phyloP scores from a whole-genome alignment of 2,888 invertebrate genomes.

The Drosophila picticornis region DNA sequence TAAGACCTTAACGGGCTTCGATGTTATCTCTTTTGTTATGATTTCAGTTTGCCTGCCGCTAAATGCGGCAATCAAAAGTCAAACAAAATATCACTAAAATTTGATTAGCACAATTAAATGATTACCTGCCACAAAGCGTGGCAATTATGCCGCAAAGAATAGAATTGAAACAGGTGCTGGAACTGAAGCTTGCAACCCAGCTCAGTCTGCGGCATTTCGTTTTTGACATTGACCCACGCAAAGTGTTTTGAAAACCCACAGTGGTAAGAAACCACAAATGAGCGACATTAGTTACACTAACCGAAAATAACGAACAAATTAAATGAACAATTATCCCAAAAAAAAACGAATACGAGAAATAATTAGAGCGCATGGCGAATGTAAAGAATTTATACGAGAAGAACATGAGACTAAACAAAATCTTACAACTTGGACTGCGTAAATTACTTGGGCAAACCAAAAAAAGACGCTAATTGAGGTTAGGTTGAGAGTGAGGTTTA shows the following conservation, averaged over 20 bases:
- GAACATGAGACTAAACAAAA: conserved; percentile 15
- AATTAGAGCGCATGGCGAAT: conserved; percentile 60
- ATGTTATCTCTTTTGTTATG: conserved; percentile 35
- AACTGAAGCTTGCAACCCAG: conserved; percentile 17
- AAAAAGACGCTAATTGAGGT: conserved; percentile 75
- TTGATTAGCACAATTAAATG: conserved; percentile 79
- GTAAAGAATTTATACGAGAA: conserved; percentile 11
- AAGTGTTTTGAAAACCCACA: conserved; percentile 35
- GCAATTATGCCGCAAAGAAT: conserved; percentile 60
- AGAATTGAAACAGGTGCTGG: conserved; percentile 32
- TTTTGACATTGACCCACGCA: conserved; percentile 72
- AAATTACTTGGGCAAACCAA: conserved; percentile 49
- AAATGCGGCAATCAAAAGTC: conserved; percentile 71
- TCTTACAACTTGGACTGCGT: conserved; percentile 13
- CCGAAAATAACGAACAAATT: conserved; percentile 75
- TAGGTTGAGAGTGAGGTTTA: conserved; percentile 54
- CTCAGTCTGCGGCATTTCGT: conserved; percentile 30
- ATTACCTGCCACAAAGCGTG: conserved; percentile 76
- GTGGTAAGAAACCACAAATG: conserved; percentile 71
- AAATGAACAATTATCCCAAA: conserved; percentile 63
- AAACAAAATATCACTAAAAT: conserved; percentile 59
- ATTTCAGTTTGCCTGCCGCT: conserved; percentile 40
- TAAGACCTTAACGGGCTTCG: neutral
- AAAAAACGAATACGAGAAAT: conserved; percentile 31
- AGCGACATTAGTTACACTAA: conserved; percentile 75